Evolutionary conservation across 2,113 vertebrate genomes (phyloP), one percentile per base, ranked within the genome.

Genomic region (Gasterosteus aculeatus): DNA sequence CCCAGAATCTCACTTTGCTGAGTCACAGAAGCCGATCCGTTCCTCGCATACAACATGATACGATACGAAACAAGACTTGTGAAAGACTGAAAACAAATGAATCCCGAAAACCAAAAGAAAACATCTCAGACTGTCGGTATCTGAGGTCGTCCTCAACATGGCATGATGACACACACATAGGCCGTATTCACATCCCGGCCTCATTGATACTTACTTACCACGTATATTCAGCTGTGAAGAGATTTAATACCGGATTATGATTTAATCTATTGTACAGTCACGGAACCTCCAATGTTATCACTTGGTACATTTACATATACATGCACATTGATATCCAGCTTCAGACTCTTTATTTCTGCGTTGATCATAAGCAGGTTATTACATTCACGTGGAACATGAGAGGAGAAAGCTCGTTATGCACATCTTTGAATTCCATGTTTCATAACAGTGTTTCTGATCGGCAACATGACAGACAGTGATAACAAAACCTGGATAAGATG

Each of bases 1-100:
- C 73, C 1, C 41, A 56, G 41, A 39, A 68, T 72, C 38, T 62
- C 26, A 73, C 18, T 68, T 62, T 79, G 54, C 9, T 46, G 58
- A 68, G 54, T 72, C 60, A 68, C 15, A 44, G 7, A 39, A 41
- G 16, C 2, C 5, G 8, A n/a, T 2, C 29, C 22, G 63, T 39
- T 56, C 8, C 53, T 44, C 15, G 66, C 59, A 65, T 16, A 31
- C 10, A 18, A 60, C 8, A 10, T 8, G 1, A 60, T 26, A 29
- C 29, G 53, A 54, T 26, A 10, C 5, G 51, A 26, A 26, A 5
- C 19, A 54, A 0, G 22, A 54, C 51, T 26, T 39, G 22, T 57
- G 49, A 47, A 57, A 41, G 33, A 33, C 11, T 26, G n/a, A 63
- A 63, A 56, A 69, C 8, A 41, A 51, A 51, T 2, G 1, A 1